Base-by-base conservation (phyloP, 2,113 vertebrate species). In the Tylochromis polylepis region DNA sequence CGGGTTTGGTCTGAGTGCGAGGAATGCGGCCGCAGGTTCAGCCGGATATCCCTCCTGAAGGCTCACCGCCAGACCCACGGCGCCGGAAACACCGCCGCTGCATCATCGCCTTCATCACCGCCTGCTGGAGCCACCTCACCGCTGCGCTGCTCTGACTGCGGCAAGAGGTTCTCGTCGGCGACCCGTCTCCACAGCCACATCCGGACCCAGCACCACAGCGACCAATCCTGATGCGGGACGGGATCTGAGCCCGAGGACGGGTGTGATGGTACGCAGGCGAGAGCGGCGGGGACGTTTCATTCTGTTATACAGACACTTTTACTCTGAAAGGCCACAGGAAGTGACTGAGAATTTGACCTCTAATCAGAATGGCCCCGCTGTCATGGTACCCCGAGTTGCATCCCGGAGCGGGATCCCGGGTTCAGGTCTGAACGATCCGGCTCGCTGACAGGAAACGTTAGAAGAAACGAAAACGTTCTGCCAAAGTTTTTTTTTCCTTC, bases 21-120 rank as follows among this genome's bases (percentile, higher is more conserved):
- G 80, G 95, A 94, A 18, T 97, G 96, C 5, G 96, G 96, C 1
- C 95, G 93, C 29, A 78, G 94, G 77, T 97, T 96, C 93, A 94
- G 95, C 11, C 95, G 95, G 5, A 93, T 94, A 43, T 94, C 94
- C 2, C 94, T 95, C 11, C 95, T 97, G 49, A 96, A 95, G 85
- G 88, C 94, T 18, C 96, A 96, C 79, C 93, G 93, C 5, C 96
- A 95, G 88, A 93, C 88, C 2, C 96, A 96, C 85, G 34, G 38
- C 4, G 51, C 89, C 0, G 79, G 85, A 1, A 86, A 65, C 3
- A 20, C 60, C 2, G 18, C 62, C 1, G 7, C 75, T 18, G 4
- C 84, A 5, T 34, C 81, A 0, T 85, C 92, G 1, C 56, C 88
- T 1, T 24, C 58, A 15, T 79, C 89, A 6, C 88, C 24, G 2